phyloP scores from a whole-genome alignment of 2,113 vertebrate species.

The Dryoscopus gambensis region DNA sequence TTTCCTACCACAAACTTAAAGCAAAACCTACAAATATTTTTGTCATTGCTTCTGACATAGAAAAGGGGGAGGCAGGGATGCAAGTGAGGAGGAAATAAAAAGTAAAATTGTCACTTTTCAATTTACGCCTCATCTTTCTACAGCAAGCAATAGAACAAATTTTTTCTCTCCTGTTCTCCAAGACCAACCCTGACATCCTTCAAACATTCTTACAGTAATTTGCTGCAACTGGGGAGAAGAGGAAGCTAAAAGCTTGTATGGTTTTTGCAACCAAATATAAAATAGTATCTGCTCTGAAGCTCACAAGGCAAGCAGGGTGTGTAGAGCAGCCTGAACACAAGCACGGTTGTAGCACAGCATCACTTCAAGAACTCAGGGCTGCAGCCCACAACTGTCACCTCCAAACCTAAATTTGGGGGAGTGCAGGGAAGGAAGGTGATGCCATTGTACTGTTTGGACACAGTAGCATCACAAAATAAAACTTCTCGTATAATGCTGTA shows the following conservation, averaged over 20 bases:
- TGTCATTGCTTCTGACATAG: neutral
- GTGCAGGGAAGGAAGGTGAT: neutral
- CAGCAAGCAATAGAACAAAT: neutral
- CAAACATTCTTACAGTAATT: neutral
- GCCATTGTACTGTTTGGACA: accelerated
- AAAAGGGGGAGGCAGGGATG: neutral
- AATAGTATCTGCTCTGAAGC: neutral
- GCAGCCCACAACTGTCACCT: neutral
- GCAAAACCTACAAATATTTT: neutral
- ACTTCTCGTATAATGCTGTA: neutral
- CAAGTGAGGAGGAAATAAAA: neutral
- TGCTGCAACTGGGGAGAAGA: neutral
- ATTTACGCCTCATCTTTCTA: neutral
- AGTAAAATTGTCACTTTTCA: neutral
- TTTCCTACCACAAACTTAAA: neutral
- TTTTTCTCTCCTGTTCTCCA: neutral
- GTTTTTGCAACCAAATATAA: neutral
- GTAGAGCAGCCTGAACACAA: neutral
- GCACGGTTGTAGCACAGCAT: neutral
- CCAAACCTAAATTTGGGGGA: neutral
- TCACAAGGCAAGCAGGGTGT: neutral
- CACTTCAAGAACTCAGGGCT: neutral
- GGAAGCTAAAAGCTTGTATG: neutral
- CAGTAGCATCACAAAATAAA: neutral
- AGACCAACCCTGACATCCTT: neutral